These are phyloP conservation scores for Stenichneumon culpator DNA, from an alignment of 2,888 invertebrate genomes.

Conservation along the genomic window DNA sequence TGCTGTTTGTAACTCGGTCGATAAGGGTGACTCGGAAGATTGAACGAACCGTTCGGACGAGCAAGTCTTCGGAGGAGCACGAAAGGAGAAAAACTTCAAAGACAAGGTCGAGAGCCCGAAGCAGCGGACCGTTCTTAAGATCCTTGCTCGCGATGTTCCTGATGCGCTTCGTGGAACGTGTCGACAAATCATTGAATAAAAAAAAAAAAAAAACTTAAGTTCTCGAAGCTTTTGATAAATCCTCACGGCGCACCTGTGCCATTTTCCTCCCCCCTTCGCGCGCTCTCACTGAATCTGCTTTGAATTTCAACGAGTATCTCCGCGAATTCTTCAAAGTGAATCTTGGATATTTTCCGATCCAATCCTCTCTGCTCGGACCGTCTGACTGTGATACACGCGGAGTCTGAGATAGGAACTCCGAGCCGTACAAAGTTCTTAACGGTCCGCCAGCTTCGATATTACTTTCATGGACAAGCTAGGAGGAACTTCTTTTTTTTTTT, in stretches of 20 bases:
- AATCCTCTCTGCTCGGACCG: slow-evolving; percentile 9
- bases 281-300: slow-evolving; percentile 55
- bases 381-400: slow-evolving; percentile 39
- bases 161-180: slow-evolving; percentile 23
- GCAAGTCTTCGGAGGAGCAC: slow-evolving; percentile 2
- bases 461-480: slow-evolving; percentile 40
- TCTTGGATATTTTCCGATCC: slow-evolving; percentile 62
- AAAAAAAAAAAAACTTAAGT: slow-evolving; percentile 14
- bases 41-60: slow-evolving; percentile 27
- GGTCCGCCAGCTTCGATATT: slow-evolving; percentile 58
- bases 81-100: slow-evolving; percentile 53
- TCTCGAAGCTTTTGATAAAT: slow-evolving; percentile 48
- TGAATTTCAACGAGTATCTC: slow-evolving; percentile 65
- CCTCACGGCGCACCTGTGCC: slow-evolving; percentile 3
- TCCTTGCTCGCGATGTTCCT: slow-evolving; percentile 45
- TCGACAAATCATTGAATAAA: slow-evolving; percentile 56
- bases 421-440: slow-evolving; percentile 38
- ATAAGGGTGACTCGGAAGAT: slow-evolving; percentile 14
- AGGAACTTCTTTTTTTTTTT: background rate
- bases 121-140: slow-evolving; percentile 57
- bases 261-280: slow-evolving; percentile 3
- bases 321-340: slow-evolving; percentile 67
- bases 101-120: slow-evolving; percentile 15
- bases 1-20: background rate
- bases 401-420: slow-evolving; percentile 43